Percentiles rank a stretch among this genome's conserved stretches.
Evolutionary conservation across 2,797 vertebrate species (phyloP).

Genomic region (Lepus townsendii): DNA sequence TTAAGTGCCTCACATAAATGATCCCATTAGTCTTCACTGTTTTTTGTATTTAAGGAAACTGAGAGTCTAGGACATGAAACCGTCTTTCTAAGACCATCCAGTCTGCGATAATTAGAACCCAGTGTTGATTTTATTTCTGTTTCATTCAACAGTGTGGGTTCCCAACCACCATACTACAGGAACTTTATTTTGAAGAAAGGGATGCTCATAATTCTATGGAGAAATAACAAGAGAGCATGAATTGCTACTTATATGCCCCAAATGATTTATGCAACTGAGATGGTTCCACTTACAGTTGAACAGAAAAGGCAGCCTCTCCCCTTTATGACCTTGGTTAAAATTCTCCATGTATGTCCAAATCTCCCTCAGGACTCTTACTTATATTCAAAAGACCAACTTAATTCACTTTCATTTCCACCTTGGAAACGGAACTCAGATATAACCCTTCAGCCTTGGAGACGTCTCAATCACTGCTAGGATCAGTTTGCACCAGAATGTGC

Average conservation of each 20-base stretch:
- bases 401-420: background rate
- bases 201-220: background rate
- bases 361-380: background rate
- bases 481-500: background rate
- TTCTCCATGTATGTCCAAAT: background rate
- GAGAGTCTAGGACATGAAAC: background rate
- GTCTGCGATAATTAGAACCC: background rate
- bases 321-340: background rate
- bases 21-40: background rate
- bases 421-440: background rate
- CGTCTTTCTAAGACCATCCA: background rate
- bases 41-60: background rate
- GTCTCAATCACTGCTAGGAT: background rate
- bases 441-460: background rate
- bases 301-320: background rate
- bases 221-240: background rate
- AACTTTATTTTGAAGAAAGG: background rate
- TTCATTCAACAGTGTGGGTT: background rate
- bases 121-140: background rate
- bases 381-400: background rate
- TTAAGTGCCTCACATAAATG: background rate
- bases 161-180: background rate
- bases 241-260: background rate
- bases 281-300: background rate
- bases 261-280: conserved; percentile 5